Percentiles rank a stretch among this genome's conserved stretches.
phyloP scores from a whole-genome alignment of 2,797 vertebrate genomes.

The Alauda arvensis region DNA sequence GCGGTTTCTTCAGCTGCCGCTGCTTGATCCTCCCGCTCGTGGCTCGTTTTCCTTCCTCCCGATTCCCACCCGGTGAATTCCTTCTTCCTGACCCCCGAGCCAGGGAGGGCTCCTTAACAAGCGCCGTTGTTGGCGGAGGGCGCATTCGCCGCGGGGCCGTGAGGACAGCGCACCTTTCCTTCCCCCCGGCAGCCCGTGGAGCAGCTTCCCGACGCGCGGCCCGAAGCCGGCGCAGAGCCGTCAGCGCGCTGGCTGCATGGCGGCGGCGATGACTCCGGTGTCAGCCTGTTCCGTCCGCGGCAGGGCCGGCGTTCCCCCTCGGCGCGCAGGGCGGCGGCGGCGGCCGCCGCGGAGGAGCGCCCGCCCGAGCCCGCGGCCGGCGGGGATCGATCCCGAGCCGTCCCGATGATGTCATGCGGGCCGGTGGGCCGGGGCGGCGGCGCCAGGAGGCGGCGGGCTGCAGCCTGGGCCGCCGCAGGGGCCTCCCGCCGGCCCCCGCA shows the following conservation, averaged over 20 bases:
- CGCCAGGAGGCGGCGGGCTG: neutral
- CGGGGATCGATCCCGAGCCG: neutral
- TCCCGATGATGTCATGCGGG: slow-evolving; percentile 16
- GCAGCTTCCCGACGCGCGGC: neutral
- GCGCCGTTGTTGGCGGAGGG: neutral
- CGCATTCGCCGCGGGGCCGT: neutral
- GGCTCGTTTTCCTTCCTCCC: neutral
- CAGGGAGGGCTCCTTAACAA: neutral
- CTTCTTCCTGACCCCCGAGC: neutral
- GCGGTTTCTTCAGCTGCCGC: neutral
- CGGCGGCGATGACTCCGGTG: neutral
- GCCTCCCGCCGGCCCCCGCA: neutral
- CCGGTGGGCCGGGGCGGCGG: neutral
- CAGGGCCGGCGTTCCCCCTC: neutral
- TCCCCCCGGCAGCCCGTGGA: neutral
- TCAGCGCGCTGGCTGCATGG: neutral
- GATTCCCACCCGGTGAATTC: neutral
- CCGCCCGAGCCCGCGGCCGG: neutral
- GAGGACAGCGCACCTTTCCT: neutral
- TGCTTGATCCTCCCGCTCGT: neutral
- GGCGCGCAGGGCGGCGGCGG: neutral
- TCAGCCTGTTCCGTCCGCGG: neutral
- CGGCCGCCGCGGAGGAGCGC: neutral
- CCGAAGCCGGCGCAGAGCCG: neutral
- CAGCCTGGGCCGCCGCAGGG: neutral